Percentiles rank a stretch among this genome's conserved stretches.
Conservation (phyloP, 2,113 vertebrate species). For the Synodontis membranacea region DNA sequence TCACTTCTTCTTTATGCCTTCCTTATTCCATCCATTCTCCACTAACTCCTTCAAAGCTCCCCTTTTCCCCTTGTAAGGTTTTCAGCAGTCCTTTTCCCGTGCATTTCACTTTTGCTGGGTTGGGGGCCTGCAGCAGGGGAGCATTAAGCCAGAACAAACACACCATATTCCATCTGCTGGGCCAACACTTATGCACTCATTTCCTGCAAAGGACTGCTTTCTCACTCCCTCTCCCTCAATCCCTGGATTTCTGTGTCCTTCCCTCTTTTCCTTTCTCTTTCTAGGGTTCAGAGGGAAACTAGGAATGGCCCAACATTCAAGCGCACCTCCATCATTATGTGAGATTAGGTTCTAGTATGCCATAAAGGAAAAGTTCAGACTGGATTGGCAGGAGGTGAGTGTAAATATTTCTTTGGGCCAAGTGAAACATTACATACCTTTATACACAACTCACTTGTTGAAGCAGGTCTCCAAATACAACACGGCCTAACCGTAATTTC, state of each 20-base stretch:
- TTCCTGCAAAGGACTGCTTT: conserved; percentile 23
- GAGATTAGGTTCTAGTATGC: not conserved
- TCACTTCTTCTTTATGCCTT: conserved; percentile 29
- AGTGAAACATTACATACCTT: conserved; percentile 12
- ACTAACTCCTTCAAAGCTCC: conserved; percentile 40
- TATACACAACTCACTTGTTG: not conserved
- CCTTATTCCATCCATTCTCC: conserved; percentile 34
- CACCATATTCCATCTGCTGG: conserved; percentile 53
- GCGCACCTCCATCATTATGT: not conserved
- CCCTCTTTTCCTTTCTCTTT: conserved; percentile 35
- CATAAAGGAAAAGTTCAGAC: not conserved
- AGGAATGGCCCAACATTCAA: not conserved
- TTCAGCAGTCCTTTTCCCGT: conserved; percentile 24
- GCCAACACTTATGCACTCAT: conserved; percentile 48
- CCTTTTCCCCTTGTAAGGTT: conserved; percentile 48
- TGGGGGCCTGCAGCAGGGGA: conserved; percentile 52
- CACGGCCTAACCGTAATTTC: not conserved
- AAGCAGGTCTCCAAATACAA: conserved; percentile 33
- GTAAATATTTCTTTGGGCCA: not conserved
- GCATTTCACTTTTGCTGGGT: conserved; percentile 36
- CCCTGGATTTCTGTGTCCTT: conserved; percentile 7
- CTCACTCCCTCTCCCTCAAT: not conserved
- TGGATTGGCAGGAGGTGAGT: not conserved
- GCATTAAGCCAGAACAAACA: conserved; percentile 55
- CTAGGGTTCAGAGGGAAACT: not conserved